Evolutionary conservation across 2,888 invertebrate species (phyloP).

Genomic region (Lycocerus yunnanus): DNA sequence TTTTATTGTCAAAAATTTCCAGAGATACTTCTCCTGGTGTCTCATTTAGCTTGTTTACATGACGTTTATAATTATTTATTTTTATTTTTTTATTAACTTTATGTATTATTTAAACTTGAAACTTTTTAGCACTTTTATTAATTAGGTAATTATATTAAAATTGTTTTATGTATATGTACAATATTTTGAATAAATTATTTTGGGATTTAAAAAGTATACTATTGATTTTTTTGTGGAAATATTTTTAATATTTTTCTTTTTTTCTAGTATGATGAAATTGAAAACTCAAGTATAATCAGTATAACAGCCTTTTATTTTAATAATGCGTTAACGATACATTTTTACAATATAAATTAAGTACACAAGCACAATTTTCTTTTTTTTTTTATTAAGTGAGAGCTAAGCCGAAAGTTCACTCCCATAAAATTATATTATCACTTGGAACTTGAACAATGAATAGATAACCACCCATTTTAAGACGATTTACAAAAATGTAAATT

Average conservation of each 20-base stretch:
- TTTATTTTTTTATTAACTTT: background rate
- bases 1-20: background rate
- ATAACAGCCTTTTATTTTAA: constrained; percentile 52
- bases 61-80: background rate
- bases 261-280: constrained; percentile 12
- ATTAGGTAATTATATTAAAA: background rate
- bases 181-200: background rate
- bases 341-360: constrained; percentile 42
- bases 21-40: background rate
- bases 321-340: constrained; percentile 49
- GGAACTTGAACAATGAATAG: constrained; percentile 43
- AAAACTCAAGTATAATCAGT: constrained; percentile 47
- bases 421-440: constrained; percentile 51
- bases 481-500: constrained; percentile 1
- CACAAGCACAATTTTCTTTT: constrained; percentile 42
- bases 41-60: background rate
- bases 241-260: background rate
- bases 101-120: no score
- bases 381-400: constrained; percentile 50
- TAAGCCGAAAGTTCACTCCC: constrained; percentile 52
- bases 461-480: constrained; percentile 17
- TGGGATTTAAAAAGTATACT: background rate
- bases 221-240: background rate
- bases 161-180: background rate
- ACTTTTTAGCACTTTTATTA: background rate